Conservation (phyloP, 1,140 invertebrate species). For the Fopius arisanus region DNA sequence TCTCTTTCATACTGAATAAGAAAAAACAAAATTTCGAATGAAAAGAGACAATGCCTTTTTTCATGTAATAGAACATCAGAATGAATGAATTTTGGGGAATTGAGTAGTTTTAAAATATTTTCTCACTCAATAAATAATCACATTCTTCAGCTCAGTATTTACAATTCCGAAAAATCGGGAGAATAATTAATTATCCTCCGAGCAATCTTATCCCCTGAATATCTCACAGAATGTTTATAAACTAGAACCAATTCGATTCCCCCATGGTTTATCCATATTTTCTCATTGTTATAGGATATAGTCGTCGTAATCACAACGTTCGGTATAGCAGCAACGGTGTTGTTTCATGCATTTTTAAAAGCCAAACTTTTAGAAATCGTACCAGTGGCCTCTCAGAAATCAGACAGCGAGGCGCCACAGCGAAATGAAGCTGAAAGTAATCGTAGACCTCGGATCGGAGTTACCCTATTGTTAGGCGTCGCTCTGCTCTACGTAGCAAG, state of each 20-base stretch:
- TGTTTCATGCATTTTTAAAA: slow-evolving; percentile 69
- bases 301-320: slow-evolving; percentile 67
- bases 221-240: not conserved
- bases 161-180: too few relatives aligned
- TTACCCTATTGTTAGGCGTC: slow-evolving; percentile 50
- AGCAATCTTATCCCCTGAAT: not conserved
- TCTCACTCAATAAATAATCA: too few relatives aligned
- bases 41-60: too few relatives aligned
- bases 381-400: slow-evolving; percentile 31
- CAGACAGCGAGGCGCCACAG: slow-evolving; percentile 8
- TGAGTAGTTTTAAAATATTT: too few relatives aligned
- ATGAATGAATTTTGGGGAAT: too few relatives aligned
- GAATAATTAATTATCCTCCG: too few relatives aligned
- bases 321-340: slow-evolving; percentile 66
- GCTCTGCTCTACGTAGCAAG: slow-evolving; percentile 78
- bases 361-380: slow-evolving; percentile 50
- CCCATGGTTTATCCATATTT: slow-evolving; percentile 32
- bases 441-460: slow-evolving; percentile 43
- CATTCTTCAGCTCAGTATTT: too few relatives aligned
- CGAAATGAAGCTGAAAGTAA: slow-evolving; percentile 12
- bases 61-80: too few relatives aligned
- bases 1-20: too few relatives aligned
- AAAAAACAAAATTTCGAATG: too few relatives aligned
- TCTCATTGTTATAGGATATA: slow-evolving; percentile 62
- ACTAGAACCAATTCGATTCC: not conserved